Percentiles rank a stretch among this genome's conserved stretches.
Evolutionary conservation across 2,113 vertebrate species (phyloP).

Genomic region (Mellivora capensis): DNA sequence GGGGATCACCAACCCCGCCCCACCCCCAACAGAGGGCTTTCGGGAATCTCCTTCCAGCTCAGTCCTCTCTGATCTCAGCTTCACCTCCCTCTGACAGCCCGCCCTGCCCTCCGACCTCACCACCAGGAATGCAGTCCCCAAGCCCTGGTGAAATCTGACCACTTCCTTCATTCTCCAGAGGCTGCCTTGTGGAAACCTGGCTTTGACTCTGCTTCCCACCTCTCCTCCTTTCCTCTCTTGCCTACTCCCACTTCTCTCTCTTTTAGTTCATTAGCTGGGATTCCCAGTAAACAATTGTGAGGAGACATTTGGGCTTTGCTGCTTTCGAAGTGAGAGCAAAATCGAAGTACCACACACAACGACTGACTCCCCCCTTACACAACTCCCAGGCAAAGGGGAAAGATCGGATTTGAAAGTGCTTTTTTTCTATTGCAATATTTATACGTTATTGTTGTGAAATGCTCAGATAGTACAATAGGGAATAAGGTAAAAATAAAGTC

Average conservation of each 20-base stretch:
- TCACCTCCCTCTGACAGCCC: neutral
- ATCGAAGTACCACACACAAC: neutral
- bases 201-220: neutral
- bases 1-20: neutral
- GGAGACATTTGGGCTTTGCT: neutral
- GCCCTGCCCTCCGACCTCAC: rapidly evolving
- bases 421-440: neutral
- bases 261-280: neutral
- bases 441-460: neutral
- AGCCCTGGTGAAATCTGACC: rapidly evolving
- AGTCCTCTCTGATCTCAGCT: neutral
- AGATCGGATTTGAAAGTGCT: neutral
- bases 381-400: neutral
- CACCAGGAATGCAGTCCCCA: neutral
- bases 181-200: neutral
- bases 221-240: neutral
- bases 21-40: neutral
- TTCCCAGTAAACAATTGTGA: neutral
- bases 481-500: neutral
- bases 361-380: neutral
- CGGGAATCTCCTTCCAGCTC: neutral
- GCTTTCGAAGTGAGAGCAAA: neutral
- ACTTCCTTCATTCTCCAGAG: neutral
- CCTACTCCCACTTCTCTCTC: neutral
- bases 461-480: neutral